phyloP scores from a whole-genome alignment of 2,888 invertebrate species.

The Thereva nobilitata region DNA sequence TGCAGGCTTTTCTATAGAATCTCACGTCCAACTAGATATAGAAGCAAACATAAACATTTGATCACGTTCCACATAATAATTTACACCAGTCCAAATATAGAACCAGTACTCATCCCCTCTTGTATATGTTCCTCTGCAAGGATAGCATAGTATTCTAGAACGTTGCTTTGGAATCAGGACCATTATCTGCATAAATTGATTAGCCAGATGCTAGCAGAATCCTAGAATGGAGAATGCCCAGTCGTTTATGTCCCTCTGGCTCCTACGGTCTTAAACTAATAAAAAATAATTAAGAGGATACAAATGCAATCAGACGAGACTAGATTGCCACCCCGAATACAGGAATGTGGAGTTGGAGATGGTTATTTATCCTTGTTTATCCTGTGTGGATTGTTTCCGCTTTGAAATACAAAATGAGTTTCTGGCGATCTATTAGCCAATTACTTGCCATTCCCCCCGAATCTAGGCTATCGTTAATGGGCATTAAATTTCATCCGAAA shows the following conservation, averaged over 20 bases:
- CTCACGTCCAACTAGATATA: too few species aligned
- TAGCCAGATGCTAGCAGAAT: slow-evolving; percentile 36
- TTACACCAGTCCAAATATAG: slow-evolving; percentile 34
- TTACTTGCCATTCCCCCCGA: too few species aligned
- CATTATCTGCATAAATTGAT: slow-evolving; percentile 43
- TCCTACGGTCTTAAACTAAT: slow-evolving; percentile 23
- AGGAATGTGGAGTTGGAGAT: too few species aligned
- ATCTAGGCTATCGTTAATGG: too few species aligned
- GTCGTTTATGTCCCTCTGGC: slow-evolving; percentile 18
- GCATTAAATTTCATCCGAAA: too few species aligned
- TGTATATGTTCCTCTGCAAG: background rate
- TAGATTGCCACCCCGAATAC: too few species aligned
- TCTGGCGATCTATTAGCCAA: too few species aligned
- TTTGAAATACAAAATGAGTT: too few species aligned
- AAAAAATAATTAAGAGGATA: slow-evolving; percentile 33
- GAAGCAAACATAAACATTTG: slow-evolving; percentile 38
- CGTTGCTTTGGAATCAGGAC: slow-evolving; percentile 15
- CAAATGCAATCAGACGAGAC: background rate
- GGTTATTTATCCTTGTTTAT: too few species aligned
- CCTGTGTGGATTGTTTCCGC: too few species aligned
- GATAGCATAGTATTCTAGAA: slow-evolving; percentile 4
- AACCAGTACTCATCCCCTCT: background rate
- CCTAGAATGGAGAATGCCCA: slow-evolving; percentile 8
- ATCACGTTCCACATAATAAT: slow-evolving; percentile 41
- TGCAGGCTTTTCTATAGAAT: too few species aligned